Evolutionary conservation across 2,113 vertebrate species (phyloP).

Genomic region (Nothoprocta pentlandii): DNA sequence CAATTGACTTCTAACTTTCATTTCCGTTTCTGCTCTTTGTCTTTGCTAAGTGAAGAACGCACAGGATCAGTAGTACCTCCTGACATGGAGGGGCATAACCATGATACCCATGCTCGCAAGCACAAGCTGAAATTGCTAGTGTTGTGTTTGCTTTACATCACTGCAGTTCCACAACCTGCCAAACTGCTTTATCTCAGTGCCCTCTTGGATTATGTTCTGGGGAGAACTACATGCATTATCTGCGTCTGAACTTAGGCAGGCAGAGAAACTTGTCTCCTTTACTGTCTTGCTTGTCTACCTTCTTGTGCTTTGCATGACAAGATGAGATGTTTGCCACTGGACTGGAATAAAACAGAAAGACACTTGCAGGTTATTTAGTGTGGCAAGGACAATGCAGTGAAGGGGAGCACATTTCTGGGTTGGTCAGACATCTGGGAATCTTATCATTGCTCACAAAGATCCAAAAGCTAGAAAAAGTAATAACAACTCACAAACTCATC

Average conservation of each 20-base stretch:
- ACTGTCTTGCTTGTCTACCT: neutral
- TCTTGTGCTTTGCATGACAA: neutral
- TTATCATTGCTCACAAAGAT: neutral
- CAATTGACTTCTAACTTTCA: slow-evolving; percentile 2
- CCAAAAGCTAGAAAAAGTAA: neutral
- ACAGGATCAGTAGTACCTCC: neutral
- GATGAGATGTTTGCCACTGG: neutral
- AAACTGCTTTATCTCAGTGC: neutral
- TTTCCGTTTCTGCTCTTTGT: neutral
- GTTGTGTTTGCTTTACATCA: neutral
- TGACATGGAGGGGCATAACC: neutral
- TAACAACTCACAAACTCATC: neutral
- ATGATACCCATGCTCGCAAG: neutral
- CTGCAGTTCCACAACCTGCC: neutral
- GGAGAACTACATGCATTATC: neutral
- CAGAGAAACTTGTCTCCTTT: neutral
- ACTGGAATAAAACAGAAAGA: slow-evolving; percentile 20
- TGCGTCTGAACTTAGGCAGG: neutral
- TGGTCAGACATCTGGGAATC: neutral
- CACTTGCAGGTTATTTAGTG: neutral
- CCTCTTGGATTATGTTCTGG: neutral
- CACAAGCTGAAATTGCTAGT: neutral
- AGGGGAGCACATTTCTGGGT: neutral
- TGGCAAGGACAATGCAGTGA: neutral
- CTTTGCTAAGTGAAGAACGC: slow-evolving; percentile 14